Base-by-base conservation (phyloP, 2,888 invertebrate species). In the Zaprionus obscuricornis region DNA sequence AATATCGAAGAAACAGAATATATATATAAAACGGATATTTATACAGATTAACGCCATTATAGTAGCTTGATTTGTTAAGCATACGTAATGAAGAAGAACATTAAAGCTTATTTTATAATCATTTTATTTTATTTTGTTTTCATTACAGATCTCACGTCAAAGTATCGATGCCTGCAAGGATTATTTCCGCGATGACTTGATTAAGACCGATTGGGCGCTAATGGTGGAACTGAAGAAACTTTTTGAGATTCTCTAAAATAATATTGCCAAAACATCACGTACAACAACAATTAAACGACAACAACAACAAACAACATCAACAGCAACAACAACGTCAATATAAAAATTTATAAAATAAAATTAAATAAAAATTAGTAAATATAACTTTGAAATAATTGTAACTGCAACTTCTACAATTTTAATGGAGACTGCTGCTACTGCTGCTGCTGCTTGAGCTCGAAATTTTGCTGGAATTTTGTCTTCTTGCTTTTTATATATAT, bases 101-200 rank as follows among this genome's bases (percentile, higher is more conserved):
- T n/a, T 22, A 33, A 16, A 22, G 22, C 22, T 33, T 10, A 18
- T 4, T 10, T 39, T 7, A 3, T 8, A 3, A 4, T 39, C 10
- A 10, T 33, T 31, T 39, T 4, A 5, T 22, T 22, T n/a, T n/a
- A n/a, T n/a, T n/a, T n/a, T n/a, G n/a, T n/a, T n/a, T n/a, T n/a
- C 27, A 34, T 84, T 85, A 10, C 94, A 98, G 98, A 98, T 99
- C 87, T 96, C 96, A 45, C 94, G 99, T 50, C 97, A 98, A 88
- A 98, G 98, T 68, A 99, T 99, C 89, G 99, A 99, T 91, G 98
- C 98, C 5, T 98, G 99, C 92, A 99, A 99, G 91, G 96, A 98
- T 85, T 98, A 98, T 91, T 99, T 99, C 94, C 94, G 99, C 67
- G 98, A 98, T 83, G 99, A 99, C 90, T 93, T 99, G 85, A 92